Percentiles rank a stretch among this genome's conserved stretches.
These are phyloP conservation scores for Sus cebifrons DNA, from an alignment of 2,797 vertebrate genomes.

Conservation along the genomic window DNA sequence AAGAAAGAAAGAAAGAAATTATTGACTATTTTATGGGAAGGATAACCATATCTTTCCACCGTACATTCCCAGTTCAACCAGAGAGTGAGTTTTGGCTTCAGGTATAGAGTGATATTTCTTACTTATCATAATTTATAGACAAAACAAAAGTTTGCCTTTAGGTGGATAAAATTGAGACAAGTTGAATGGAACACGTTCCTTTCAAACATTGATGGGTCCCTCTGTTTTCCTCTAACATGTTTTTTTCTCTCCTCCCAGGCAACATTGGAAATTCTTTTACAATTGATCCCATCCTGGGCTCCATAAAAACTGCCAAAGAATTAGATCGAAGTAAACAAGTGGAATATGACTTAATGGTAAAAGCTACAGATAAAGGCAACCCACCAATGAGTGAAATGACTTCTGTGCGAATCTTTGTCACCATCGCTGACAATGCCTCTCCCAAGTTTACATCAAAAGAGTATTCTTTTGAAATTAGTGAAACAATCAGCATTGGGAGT, in stretches of 20 bases:
- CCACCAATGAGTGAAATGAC: slow-evolving; percentile 94
- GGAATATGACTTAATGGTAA: slow-evolving; percentile 95
- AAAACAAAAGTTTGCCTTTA: background rate
- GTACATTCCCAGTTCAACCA: background rate
- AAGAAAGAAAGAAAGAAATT: background rate
- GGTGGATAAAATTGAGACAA: slow-evolving; percentile 43
- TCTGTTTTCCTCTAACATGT: slow-evolving; percentile 33
- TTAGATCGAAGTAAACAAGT: slow-evolving; percentile 95
- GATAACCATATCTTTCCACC: background rate
- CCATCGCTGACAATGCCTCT: slow-evolving; percentile 96
- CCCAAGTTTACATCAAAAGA: slow-evolving; percentile 96
- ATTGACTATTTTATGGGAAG: background rate
- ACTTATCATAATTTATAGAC: background rate
- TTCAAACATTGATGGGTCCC: background rate
- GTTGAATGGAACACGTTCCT: background rate
- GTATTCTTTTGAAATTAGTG: slow-evolving; percentile 96
- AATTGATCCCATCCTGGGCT: slow-evolving; percentile 96
- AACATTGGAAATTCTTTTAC: slow-evolving; percentile 97
- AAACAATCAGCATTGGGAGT: slow-evolving; percentile 92
- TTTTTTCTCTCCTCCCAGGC: slow-evolving; percentile 90
- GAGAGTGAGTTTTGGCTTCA: background rate
- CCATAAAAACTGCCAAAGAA: slow-evolving; percentile 95
- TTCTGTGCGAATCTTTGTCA: slow-evolving; percentile 93
- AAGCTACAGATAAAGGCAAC: slow-evolving; percentile 95
- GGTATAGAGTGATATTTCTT: background rate